Evolutionary conservation across 2,113 vertebrate genomes (phyloP), one percentile per base, ranked within the genome.

Genomic region (Phaethon lepturus): DNA sequence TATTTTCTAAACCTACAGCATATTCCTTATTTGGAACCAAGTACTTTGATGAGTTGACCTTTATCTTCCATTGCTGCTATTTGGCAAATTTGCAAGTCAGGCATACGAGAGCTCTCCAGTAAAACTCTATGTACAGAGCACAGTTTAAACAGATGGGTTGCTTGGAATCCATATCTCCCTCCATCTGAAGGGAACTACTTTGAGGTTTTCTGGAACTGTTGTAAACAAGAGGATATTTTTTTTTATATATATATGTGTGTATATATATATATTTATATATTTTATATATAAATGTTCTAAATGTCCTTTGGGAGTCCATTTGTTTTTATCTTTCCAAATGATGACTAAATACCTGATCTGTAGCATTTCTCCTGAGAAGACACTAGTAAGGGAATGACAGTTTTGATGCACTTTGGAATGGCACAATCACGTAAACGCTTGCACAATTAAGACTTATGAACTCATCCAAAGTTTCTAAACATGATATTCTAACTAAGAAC

Each of bases 381-480:
- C 91, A 97, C 97, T 97, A 98, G 98, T 97, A 96, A 98, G 98
- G 98, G 98, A 99, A 99, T 98, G 98, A 98, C 98, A 98, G 98
- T 98, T 98, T 96, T 96, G 98, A 98, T 98, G 98, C 98, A 98
- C 98, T 99, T 98, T 98, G 98, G 98, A 99, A 99, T 99, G 98
- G 98, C 98, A 98, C 98, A 98, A 97, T 98, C 96, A 98, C 97
- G 97, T 98, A 98, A 98, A 99, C 98, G 94, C 97, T 98, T 98
- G 98, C 98, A 98, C 97, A 98, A 98, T 99, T 99, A 99, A 99
- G 99, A 99, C 99, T 99, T 99, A 97, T 97, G 97, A 98, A 98
- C 97, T 98, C 97, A 98, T 97, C 97, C 97, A 97, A 97, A 98
- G 97, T 98, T 97, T 97, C 97, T 98, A 98, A 98, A 97, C 96